Base-by-base conservation (phyloP, 2,888 invertebrate genomes). In the Tyria jacobaeae region DNA sequence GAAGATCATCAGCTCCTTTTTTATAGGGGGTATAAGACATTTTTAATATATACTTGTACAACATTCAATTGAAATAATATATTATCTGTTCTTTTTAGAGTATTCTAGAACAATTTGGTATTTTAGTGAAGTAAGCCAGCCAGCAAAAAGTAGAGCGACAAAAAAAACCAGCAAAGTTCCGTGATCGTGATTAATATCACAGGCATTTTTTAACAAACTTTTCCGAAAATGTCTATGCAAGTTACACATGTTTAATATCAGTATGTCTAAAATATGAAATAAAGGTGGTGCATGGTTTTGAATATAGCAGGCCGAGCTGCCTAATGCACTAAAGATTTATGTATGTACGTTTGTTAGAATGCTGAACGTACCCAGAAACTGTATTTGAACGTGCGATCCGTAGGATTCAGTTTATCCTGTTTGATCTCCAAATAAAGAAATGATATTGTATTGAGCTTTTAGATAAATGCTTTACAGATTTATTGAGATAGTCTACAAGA, bases 281-380 rank as follows among this genome's bases (percentile, higher is more conserved):
- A 70, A 69, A 65, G 66, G 60, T 49, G 51, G 71, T 62, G 69
- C 73, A 71, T 77, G 73, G 58, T 60, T 64, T 44, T 64, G 75
- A 74, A 77, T 78, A 70, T 65, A 77, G 62, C 60, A 71, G 63
- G 50, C 34, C 35, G 10, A 52, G 48, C 55, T 48, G 60, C 60
- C 56, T 67, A 68, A 70, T 76, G 73, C 66, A 68, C 64, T 66
- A 64, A 71, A 69, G 66, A 73, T 66, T 70, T 66, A 66, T 61
- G 66, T 68, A 73, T 66, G 70, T 66, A 66, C 62, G 66, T 68
- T 71, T 71, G 71, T 57, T 57, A 49, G 50, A 61, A 64, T 60
- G 37, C 39, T 39, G 17, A 55, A 64, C 62, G 57, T 62, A 54
- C 44, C 54, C 58, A 58, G 62, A 50, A 49, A 55, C 44, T 50